Evolutionary conservation across 2,113 vertebrate genomes (phyloP).

Genomic region (Callopanchax toddi): DNA sequence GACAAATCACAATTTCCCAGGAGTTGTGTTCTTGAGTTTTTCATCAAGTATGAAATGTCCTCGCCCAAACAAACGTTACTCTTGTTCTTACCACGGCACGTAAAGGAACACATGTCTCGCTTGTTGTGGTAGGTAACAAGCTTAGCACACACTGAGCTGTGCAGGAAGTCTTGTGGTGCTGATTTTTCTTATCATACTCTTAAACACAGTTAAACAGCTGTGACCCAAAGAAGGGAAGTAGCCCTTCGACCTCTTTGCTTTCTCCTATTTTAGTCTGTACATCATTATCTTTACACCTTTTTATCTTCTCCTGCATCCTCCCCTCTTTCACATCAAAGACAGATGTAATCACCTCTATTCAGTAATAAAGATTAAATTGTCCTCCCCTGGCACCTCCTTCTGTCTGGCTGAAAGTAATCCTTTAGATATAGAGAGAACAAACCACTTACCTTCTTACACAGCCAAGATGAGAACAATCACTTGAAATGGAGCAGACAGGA

Average conservation of each 20-base stretch:
- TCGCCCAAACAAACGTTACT: no score
- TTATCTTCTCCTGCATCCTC: constrained; percentile 3
- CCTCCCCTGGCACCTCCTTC: constrained; percentile 8
- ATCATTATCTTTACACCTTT: constrained; percentile 53
- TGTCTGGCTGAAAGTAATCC: no score
- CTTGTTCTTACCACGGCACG: no score
- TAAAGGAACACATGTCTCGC: no score
- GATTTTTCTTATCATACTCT: neutral
- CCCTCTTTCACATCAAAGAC: neutral
- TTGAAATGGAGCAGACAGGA: constrained; percentile 22
- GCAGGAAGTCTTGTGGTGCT: no score
- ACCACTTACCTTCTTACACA: constrained; percentile 57
- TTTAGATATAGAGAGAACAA: constrained; percentile 62
- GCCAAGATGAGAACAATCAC: constrained; percentile 18
- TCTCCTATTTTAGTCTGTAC: constrained; percentile 30
- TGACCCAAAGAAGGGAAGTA: no score
- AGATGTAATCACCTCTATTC: constrained; percentile 61
- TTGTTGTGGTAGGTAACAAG: no score
- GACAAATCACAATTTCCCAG: no score
- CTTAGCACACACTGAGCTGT: no score
- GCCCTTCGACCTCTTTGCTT: constrained; percentile 32
- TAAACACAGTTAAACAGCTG: no score
- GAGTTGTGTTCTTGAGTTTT: no score
- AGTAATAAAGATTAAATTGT: constrained; percentile 61
- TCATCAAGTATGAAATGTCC: no score